Base-by-base conservation (phyloP, 2,888 invertebrate species). In the Macaria liturata region DNA sequence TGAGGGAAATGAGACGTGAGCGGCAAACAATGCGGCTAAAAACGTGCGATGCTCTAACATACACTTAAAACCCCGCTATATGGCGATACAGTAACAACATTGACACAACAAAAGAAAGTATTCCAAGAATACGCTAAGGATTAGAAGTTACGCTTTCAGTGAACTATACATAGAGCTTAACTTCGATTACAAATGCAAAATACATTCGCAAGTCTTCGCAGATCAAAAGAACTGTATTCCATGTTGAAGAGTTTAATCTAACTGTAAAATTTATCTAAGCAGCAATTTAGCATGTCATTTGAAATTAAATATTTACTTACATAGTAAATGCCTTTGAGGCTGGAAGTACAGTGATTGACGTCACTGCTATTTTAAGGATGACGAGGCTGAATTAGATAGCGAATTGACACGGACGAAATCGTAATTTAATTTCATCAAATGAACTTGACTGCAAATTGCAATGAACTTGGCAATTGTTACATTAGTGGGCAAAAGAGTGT, bases 61-160 rank as follows among this genome's bases (percentile, higher is more conserved):
- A 64, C 63, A 62, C 54, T 65, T 56, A 56, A 46, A 57, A 64
- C 62, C 54, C 72, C 76, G 75, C 70, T 78, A 72, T 32, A 32
- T 37, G 5, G 34, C 7, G 3, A 7, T 6, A 37, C 34, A 20
- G 20, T 20, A 20, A 31, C 54, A 45, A 52, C 53, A 60, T 62
- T 53, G 55, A 62, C 47, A 70, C 64, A 70, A 72, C 69, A 71
- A 20, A 72, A 66, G 58, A 59, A 61, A 70, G 66, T 67, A 70
- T 69, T 68, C 61, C 56, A 39, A 39, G 8, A 8, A 39, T 39
- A 39, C 39, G 39, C 6, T 39, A 1, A 58, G 62, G 50, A 60
- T 61, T 59, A 62, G 45, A 60, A 59, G 59, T 54, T 34, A 63
- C 40, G 34, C 50, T 55, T 44, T 42, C 47, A 37, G 42, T 34